Conservation (phyloP, 2,888 invertebrate species). For the Drosophila prostipennis region DNA sequence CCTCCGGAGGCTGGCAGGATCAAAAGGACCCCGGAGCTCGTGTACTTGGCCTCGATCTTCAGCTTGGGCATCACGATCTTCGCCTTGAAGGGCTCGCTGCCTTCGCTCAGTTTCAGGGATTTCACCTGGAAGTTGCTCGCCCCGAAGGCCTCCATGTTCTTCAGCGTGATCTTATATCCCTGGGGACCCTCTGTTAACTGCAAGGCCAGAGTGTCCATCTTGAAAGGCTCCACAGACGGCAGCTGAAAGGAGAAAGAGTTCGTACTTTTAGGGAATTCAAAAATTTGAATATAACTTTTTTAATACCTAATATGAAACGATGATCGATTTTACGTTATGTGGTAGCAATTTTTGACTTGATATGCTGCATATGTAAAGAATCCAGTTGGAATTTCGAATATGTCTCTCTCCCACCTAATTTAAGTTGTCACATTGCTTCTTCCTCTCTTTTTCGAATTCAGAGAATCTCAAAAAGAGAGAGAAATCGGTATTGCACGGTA, state of each 20-base stretch:
- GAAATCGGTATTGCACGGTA: too few relatives aligned
- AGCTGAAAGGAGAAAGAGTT: slow-evolving; percentile 76
- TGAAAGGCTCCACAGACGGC: slow-evolving; percentile 88
- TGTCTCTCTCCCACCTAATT: too few relatives aligned
- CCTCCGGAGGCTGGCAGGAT: slow-evolving; percentile 90
- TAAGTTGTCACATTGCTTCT: too few relatives aligned
- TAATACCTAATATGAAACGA: too few relatives aligned
- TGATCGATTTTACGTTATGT: too few relatives aligned
- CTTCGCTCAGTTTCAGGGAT: slow-evolving; percentile 86
- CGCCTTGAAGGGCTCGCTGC: slow-evolving; percentile 88
- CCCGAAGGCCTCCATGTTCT: slow-evolving; percentile 87
- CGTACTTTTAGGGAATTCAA: too few relatives aligned
- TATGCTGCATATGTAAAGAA: too few relatives aligned
- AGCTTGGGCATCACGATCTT: slow-evolving; percentile 87
- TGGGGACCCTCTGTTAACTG: slow-evolving; percentile 86
- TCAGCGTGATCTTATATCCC: slow-evolving; percentile 87
- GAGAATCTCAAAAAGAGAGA: too few relatives aligned
- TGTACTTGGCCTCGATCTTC: slow-evolving; percentile 88
- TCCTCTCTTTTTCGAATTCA: too few relatives aligned
- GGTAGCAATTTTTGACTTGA: too few relatives aligned
- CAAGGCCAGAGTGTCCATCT: slow-evolving; percentile 87
- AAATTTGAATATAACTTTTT: too few relatives aligned
- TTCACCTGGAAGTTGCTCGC: slow-evolving; percentile 87
- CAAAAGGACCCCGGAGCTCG: slow-evolving; percentile 88
- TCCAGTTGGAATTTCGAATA: too few relatives aligned